These are phyloP conservation scores for Notodromas monacha DNA, from an alignment of 2,888 invertebrate genomes.

Conservation along the genomic window DNA sequence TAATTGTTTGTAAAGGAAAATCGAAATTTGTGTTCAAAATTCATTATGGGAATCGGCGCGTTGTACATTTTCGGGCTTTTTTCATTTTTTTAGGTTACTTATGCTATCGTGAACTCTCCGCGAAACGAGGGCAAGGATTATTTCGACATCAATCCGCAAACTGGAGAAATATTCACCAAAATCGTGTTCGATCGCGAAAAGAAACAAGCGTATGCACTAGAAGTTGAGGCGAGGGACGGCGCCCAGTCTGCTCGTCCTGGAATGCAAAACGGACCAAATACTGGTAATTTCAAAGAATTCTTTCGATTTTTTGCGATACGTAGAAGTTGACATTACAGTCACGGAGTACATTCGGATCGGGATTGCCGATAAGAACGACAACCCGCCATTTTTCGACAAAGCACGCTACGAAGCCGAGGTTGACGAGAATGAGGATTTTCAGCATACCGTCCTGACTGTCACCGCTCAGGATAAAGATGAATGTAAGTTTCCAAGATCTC, in stretches of 20 bases:
- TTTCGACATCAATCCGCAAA: constrained; percentile 80
- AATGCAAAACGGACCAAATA: constrained; percentile 70
- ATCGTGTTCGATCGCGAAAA: constrained; percentile 74
- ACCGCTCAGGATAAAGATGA: constrained; percentile 97
- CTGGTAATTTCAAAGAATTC: constrained; percentile 26
- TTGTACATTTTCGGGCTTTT: too few relatives aligned
- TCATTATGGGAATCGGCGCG: too few relatives aligned
- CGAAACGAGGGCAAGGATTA: constrained; percentile 75
- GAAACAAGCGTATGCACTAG: constrained; percentile 83
- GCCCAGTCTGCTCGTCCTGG: constrained; percentile 83
- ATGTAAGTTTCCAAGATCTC: constrained; percentile 32
- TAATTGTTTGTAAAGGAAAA: too few relatives aligned
- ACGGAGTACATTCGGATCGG: constrained; percentile 92
- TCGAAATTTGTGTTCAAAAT: too few relatives aligned
- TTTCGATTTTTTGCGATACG: constrained; percentile 5
- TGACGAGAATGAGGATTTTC: constrained; percentile 88
- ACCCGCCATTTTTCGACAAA: constrained; percentile 92
- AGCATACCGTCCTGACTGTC: constrained; percentile 83
- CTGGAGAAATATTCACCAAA: constrained; percentile 80
- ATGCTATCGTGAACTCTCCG: constrained; percentile 63
- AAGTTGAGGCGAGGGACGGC: constrained; percentile 83
- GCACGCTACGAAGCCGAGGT: constrained; percentile 83
- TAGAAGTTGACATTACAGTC: constrained; percentile 26
- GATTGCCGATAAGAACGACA: constrained; percentile 97
- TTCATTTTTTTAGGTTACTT: constrained; percentile 42